Evolutionary conservation across 2,888 invertebrate species (phyloP).

Genomic region (Tiliacea citrago): DNA sequence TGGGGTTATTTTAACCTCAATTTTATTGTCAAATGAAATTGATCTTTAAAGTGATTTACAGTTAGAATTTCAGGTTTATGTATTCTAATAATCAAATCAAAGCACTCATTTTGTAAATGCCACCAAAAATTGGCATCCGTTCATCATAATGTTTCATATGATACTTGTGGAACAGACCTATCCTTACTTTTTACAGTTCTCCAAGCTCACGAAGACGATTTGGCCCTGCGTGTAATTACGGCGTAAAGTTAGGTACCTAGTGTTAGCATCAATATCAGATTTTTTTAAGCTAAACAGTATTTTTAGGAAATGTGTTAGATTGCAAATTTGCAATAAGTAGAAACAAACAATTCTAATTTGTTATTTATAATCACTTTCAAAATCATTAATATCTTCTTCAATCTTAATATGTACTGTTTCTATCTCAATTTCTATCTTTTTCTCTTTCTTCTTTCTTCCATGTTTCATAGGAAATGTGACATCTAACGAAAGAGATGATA

Average conservation of each 20-base stretch:
- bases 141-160: background rate
- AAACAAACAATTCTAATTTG: background rate
- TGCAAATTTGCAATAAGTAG: background rate
- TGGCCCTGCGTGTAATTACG: background rate
- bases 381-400: background rate
- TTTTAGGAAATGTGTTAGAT: background rate
- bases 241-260: background rate
- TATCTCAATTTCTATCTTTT: background rate
- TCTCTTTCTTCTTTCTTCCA: background rate
- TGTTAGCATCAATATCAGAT: background rate
- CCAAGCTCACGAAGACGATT: background rate
- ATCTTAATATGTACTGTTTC: constrained; percentile 1
- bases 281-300: too few relatives aligned
- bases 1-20: background rate
- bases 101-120: background rate
- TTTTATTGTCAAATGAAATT: background rate
- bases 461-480: background rate
- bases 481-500: background rate
- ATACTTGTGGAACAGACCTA: background rate
- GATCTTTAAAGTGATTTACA: background rate
- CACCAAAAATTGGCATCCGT: background rate
- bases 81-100: background rate
- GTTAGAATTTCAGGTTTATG: background rate
- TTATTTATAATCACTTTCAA: background rate
- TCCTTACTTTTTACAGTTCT: background rate